These are phyloP conservation scores for Alectura lathami DNA, from an alignment of 2,113 vertebrate species.

Conservation along the genomic window DNA sequence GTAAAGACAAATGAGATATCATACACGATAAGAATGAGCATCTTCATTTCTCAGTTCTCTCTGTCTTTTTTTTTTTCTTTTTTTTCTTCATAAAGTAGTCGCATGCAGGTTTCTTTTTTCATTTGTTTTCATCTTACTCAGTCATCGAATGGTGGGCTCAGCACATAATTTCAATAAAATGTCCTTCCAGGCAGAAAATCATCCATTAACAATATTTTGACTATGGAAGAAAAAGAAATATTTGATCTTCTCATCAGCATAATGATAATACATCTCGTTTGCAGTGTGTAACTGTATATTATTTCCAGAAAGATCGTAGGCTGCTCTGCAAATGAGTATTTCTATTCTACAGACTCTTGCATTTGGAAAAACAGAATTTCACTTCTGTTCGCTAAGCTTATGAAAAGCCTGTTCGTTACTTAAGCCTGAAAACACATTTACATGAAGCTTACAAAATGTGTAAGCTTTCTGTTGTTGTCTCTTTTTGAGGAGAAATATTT, in stretches of 20 bases:
- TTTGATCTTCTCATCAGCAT: slow-evolving; percentile 54
- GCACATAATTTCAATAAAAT: slow-evolving; percentile 49
- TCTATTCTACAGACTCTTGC: slow-evolving; percentile 40
- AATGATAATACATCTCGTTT: slow-evolving; percentile 48
- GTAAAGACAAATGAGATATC: not conserved
- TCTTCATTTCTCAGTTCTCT: not conserved
- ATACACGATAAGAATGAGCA: not conserved
- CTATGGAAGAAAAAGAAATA: slow-evolving; percentile 41
- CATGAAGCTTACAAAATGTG: slow-evolving; percentile 37
- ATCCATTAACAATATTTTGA: slow-evolving; percentile 62
- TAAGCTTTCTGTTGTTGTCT: slow-evolving; percentile 33
- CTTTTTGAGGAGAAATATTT: not conserved
- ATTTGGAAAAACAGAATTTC: slow-evolving; percentile 46
- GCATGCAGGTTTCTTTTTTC: slow-evolving; percentile 6
- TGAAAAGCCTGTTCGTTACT: slow-evolving; percentile 46
- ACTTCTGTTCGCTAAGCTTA: slow-evolving; percentile 28
- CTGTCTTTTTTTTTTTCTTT: not conserved
- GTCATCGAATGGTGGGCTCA: not conserved
- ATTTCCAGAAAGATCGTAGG: slow-evolving; percentile 29
- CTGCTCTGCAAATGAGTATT: slow-evolving; percentile 46
- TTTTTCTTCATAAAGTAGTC: not conserved
- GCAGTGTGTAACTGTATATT: slow-evolving; percentile 41
- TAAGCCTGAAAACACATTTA: slow-evolving; percentile 61
- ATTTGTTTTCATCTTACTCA: slow-evolving; percentile 40
- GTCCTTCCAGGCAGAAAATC: slow-evolving; percentile 59